Evolutionary conservation across 2,888 invertebrate genomes (phyloP).

Genomic region (Drosophila ezoana): DNA sequence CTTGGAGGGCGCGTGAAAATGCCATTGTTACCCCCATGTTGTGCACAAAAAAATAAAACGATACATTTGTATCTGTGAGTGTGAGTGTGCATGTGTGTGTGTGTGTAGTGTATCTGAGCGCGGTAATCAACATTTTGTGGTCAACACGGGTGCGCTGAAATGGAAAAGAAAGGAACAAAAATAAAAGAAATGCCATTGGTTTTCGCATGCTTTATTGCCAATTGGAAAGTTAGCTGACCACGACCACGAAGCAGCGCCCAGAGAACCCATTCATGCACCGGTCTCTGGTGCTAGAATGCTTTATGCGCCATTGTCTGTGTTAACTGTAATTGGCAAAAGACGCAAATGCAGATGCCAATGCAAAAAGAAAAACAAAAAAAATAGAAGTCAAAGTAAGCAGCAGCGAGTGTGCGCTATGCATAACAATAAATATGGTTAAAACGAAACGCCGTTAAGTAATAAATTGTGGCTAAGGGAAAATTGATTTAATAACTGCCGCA

Average conservation of each 20-base stretch:
- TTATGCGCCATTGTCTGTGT: conserved; percentile 73
- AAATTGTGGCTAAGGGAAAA: conserved; percentile 56
- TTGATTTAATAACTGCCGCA: conserved; percentile 58
- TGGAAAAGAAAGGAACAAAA: conserved; percentile 34
- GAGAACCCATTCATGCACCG: conserved; percentile 57
- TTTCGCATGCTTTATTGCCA: conserved; percentile 79
- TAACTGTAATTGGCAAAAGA: conserved; percentile 71
- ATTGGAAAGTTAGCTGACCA: conserved; percentile 77
- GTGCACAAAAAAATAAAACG: conserved; percentile 4
- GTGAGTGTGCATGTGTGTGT: conserved; percentile 15
- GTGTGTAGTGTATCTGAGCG: conserved; percentile 47
- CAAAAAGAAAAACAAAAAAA: conserved; percentile 2
- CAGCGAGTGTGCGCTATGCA: conserved; percentile 45
- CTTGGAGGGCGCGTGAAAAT: conserved; percentile 76
- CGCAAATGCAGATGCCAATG: conserved; percentile 29
- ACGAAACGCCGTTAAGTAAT: conserved; percentile 65
- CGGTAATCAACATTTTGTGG: conserved; percentile 80
- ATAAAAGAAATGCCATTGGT: conserved; percentile 65
- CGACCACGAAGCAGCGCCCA: conserved; percentile 17
- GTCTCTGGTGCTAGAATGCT: conserved; percentile 72
- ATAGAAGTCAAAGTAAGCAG: conserved; percentile 1
- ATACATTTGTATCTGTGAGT: conserved; percentile 35
- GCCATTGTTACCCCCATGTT: conserved; percentile 58
- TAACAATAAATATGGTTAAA: conserved; percentile 65
- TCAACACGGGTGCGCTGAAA: conserved; percentile 56